Evolutionary conservation across 2,888 invertebrate genomes (phyloP), one percentile per base, ranked within the genome.

Genomic region (Carabus problematicus): DNA sequence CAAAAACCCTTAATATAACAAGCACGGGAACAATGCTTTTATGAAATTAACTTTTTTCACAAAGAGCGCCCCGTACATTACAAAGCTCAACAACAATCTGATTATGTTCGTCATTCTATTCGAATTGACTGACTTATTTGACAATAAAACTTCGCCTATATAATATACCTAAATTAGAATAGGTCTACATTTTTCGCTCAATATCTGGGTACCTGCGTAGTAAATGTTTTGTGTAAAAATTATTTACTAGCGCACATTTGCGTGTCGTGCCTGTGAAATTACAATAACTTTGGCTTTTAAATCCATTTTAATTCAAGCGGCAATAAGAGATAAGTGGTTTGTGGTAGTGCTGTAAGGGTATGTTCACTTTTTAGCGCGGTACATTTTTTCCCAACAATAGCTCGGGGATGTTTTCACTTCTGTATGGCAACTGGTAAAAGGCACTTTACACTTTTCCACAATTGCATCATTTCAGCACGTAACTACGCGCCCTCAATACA

Each of bases 401-500:
- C 52, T 52, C 16, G 45, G 45, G 52, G 18, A 52, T 52, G 52
- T 52, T 14, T 16, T 52, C 52, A 52, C 52, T 11, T 63, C 19
- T 40, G 11, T 63, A 41, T n/a, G 19, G 54, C 7, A 52, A 42
- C 14, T 14, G 12, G 8, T 8, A 58, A 56, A 29, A 54, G 64
- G 47, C 64, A 64, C 64, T 64, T 56, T 64, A 29, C 47, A 55
- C n/a, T 56, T 9, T 56, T 56, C 59, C 66, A 58, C 59, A 66
- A 66, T 66, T 58, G 66, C 58, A 41, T 49, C 59, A 64, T 64
- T 64, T 40, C 56, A 39, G 58, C 56, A 39, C 45, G 58, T 64
- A 56, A 64, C 40, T 59, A n/a, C n/a, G 14, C 40, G 49, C 70
- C 68, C 72, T 72, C 72, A 71, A 70, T 71, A 72, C 72, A 64